Base-by-base conservation (phyloP, 2,888 invertebrate genomes). In the Clostera curtula region DNA sequence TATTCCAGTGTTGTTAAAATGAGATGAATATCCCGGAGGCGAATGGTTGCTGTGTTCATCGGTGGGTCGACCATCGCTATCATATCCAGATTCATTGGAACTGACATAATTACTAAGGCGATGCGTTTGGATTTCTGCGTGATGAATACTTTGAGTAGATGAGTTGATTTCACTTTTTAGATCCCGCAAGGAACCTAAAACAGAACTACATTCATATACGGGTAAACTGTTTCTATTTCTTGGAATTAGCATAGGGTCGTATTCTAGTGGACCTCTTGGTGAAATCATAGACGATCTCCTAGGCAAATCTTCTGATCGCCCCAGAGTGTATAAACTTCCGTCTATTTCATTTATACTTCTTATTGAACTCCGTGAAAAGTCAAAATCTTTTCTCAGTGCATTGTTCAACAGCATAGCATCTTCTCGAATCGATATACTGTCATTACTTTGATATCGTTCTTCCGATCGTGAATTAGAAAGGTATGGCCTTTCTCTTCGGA, bases 51-150 rank as follows among this genome's bases (percentile, higher is more conserved):
- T 83, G 36, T 85, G 82, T 51, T 86, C 86, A 43, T 85, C 86
- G 26, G 80, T 84, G 18, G 84, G 85, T 38, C 86, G 86, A 26
- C 91, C 89, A 61, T 93, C 93, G 66, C 92, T 92, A 58, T 93
- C 93, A 62, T 93, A 93, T 19, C 93, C 93, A 24, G 92, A 93
- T 72, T 93, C 93, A 66, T 92, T 93, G 22, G 92, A 93, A 69
- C 92, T 92, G 25, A 92, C 88, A 67, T 92, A 92, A 71, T 90
- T 91, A 63, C 87, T 88, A 52, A 88, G 73, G 48, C 88, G 85
- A 73, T 88, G 87, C 54, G 86, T 76, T 72, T 87, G 86, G 54
- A 87, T 76, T 73, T 87, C 88, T 47, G 74, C 77, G 44, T 84
- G 85, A 59, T 87, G 87, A 51, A 87, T 87, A 41, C 83, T 85